A percentile compares a stretch with the other conserved stretches of the same genome.
Conservation (phyloP, 2,888 invertebrate species). For the Cenopis cana region DNA sequence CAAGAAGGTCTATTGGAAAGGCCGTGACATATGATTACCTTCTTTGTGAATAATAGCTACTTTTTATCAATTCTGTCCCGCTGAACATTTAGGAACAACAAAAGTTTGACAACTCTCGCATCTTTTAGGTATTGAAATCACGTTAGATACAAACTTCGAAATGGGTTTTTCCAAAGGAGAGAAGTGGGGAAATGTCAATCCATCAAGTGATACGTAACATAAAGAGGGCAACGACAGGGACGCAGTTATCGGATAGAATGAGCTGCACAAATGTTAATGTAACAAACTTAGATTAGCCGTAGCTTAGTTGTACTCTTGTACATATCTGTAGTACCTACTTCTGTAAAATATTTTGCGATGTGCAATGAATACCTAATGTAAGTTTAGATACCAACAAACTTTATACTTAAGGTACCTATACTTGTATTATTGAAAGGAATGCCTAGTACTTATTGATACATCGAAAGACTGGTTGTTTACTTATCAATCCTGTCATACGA, state of each 20-base stretch:
- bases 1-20: too few relatives aligned
- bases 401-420: conserved; percentile 21
- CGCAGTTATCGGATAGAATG: background rate
- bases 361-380: conserved; percentile 46
- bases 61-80: too few relatives aligned
- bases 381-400: conserved; percentile 37
- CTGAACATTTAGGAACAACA: too few relatives aligned
- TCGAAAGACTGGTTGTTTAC: background rate
- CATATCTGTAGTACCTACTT: conserved; percentile 51
- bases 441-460: too few relatives aligned
- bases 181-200: too few relatives aligned
- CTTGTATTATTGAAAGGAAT: conserved; percentile 13
- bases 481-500: background rate
- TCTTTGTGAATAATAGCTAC: too few relatives aligned
- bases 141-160: too few relatives aligned
- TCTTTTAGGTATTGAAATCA: too few relatives aligned
- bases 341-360: conserved; percentile 54
- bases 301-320: conserved; percentile 45
- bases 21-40: too few relatives aligned
- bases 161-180: too few relatives aligned
- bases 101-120: too few relatives aligned
- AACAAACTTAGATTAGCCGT: conserved; percentile 15
- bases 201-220: too few relatives aligned
- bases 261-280: background rate
- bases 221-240: background rate